Conservation (phyloP, 2,888 invertebrate genomes). For the Drosophila pseudotakahashii region DNA sequence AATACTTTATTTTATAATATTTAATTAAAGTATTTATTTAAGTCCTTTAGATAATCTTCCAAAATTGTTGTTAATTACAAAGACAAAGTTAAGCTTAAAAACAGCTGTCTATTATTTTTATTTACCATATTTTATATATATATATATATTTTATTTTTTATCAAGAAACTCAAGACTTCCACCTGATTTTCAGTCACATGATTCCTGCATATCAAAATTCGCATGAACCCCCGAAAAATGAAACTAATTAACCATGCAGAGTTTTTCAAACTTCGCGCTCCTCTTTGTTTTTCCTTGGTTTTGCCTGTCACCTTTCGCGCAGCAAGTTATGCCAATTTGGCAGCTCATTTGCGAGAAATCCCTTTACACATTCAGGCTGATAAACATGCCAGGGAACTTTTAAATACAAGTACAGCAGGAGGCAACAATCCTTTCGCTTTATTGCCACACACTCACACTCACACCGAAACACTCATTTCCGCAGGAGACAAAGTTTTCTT, state of each 20-base stretch:
- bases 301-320: conserved; percentile 28
- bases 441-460: conserved; percentile 26
- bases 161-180: no score
- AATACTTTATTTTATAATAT: no score
- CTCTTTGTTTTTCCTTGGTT: conserved; percentile 3
- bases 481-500: conserved; percentile 76
- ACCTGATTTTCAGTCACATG: neutral
- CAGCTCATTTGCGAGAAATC: conserved; percentile 67
- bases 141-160: no score
- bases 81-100: no score
- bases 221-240: neutral
- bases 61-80: no score
- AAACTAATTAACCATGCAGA: conserved; percentile 66
- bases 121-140: no score
- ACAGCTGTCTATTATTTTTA: no score
- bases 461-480: conserved; percentile 50
- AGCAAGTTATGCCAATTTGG: conserved; percentile 72
- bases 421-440: conserved; percentile 49
- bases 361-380: conserved; percentile 62
- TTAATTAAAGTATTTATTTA: no score
- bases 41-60: no score
- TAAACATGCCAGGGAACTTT: conserved; percentile 74
- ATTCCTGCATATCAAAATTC: conserved; percentile 5
- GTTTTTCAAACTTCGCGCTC: conserved; percentile 7
- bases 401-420: conserved; percentile 51